phyloP scores from a whole-genome alignment of 2,113 vertebrate genomes.

The Mormoops blainvillei region DNA sequence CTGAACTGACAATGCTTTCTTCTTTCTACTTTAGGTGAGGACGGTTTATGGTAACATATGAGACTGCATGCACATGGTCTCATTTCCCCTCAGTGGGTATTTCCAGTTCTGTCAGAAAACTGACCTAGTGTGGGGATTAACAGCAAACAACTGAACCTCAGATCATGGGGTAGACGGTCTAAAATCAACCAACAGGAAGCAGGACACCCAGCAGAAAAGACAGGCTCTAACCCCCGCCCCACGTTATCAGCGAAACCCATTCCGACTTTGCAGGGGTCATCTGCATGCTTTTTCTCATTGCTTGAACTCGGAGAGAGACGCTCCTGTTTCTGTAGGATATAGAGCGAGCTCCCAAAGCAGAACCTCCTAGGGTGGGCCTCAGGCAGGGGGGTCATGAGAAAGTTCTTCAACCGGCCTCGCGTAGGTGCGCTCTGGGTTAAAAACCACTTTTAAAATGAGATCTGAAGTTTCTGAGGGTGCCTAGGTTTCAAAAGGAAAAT shows the following conservation, averaged over 20 bases:
- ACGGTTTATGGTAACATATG: too few species aligned
- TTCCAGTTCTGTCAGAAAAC: background rate
- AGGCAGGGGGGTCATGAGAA: background rate
- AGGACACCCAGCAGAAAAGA: too few species aligned
- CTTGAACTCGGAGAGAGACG: background rate
- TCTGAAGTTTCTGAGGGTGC: conserved; percentile 29
- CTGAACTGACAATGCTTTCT: background rate
- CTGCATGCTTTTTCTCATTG: background rate
- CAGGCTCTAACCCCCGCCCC: too few species aligned
- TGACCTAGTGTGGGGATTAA: background rate
- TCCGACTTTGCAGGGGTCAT: background rate
- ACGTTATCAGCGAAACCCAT: accelerated
- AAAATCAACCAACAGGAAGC: background rate
- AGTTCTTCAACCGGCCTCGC: background rate
- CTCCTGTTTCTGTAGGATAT: background rate
- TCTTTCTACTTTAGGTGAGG: background rate
- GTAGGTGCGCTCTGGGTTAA: background rate
- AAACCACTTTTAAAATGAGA: background rate
- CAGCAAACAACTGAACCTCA: background rate
- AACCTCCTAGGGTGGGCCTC: background rate
- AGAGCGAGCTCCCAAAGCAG: background rate
- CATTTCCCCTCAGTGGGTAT: background rate
- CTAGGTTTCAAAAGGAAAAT: conserved; percentile 56
- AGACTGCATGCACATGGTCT: background rate
- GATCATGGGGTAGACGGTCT: accelerated